phyloP scores from a whole-genome alignment of 2,113 vertebrate species.

The Cyanistes caeruleus region DNA sequence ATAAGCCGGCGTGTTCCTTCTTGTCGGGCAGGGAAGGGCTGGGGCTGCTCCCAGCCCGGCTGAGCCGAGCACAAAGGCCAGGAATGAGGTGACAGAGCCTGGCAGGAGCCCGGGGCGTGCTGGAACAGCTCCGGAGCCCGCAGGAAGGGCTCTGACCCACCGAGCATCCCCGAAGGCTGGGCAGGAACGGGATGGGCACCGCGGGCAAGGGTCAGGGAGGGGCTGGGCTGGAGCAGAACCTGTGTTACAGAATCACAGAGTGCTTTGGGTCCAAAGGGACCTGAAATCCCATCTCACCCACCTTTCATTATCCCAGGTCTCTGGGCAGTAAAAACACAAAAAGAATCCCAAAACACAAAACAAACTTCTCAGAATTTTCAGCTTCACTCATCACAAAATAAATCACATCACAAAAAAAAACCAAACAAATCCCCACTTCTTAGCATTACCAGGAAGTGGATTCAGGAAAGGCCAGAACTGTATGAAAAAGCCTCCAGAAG shows the following conservation, averaged over 20 bases:
- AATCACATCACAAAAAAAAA: neutral
- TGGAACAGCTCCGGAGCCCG: constrained; percentile 15
- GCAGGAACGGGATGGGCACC: neutral
- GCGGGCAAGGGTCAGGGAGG: fast-evolving
- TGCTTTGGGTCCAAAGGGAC: neutral
- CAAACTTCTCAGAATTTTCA: neutral
- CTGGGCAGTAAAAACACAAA: neutral
- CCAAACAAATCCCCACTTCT: neutral
- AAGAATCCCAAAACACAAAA: neutral
- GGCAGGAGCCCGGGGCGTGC: constrained; percentile 19
- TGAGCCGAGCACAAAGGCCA: constrained; percentile 49
- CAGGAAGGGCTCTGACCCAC: neutral
- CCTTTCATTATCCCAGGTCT: fast-evolving
- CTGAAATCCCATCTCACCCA: neutral
- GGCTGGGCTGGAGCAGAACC: fast-evolving
- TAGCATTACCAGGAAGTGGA: neutral
- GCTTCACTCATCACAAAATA: neutral
- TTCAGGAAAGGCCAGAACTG: fast-evolving
- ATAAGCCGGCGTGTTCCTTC: constrained; percentile 68
- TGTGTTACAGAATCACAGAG: fast-evolving
- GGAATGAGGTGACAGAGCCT: constrained; percentile 45
- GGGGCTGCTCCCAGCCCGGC: constrained; percentile 36
- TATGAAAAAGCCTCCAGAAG: neutral
- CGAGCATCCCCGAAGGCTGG: neutral
- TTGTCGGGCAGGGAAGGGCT: constrained; percentile 71